Evolutionary conservation across 2,888 invertebrate species (phyloP).

Genomic region (Oxyscelio sp.): DNA sequence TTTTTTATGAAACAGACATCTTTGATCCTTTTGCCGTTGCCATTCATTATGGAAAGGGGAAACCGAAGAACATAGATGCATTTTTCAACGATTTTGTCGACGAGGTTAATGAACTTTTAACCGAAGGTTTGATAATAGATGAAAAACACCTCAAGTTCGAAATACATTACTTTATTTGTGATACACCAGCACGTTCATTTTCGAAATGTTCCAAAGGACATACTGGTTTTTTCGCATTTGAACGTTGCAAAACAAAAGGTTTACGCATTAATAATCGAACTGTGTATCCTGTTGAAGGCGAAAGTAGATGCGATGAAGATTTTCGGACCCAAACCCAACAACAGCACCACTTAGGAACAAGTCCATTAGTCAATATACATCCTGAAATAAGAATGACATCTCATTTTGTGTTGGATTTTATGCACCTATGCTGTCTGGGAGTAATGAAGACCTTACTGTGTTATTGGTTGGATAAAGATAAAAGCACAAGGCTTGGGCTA

Average conservation of each 20-base stretch:
- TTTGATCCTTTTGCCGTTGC: slow-evolving; percentile 4
- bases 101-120: not conserved
- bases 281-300: not conserved
- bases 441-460: too few relatives aligned
- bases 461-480: not conserved
- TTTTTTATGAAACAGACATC: not conserved
- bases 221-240: not conserved
- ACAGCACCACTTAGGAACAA: not conserved
- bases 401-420: not conserved
- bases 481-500: not conserved
- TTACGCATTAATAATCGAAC: not conserved
- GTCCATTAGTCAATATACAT: not conserved
- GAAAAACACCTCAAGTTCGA: not conserved
- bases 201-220: not conserved
- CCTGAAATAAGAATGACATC: not conserved
- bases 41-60: slow-evolving; percentile 2
- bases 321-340: not conserved
- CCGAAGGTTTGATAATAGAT: not conserved
- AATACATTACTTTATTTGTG: not conserved
- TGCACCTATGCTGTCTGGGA: not conserved
- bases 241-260: not conserved
- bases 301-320: not conserved
- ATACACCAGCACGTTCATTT: not conserved
- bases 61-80: not conserved
- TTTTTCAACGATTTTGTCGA: slow-evolving; percentile 3